A percentile compares a stretch with the other conserved stretches of the same genome.
Evolutionary conservation across 2,888 invertebrate species (phyloP).

Genomic region (Lasius platythorax): DNA sequence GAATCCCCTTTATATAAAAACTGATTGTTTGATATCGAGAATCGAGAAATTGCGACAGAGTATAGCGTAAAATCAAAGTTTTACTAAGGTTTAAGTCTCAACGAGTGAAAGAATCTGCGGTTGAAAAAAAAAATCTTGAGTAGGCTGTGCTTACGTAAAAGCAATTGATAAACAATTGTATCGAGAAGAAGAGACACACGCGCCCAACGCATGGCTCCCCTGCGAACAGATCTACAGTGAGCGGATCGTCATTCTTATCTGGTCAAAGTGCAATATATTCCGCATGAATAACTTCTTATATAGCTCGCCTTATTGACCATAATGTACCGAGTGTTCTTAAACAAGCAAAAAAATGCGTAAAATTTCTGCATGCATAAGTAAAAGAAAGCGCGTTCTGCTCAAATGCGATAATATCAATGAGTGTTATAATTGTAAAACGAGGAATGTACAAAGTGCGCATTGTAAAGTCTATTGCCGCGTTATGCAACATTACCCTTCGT

Average conservation of each 20-base stretch:
- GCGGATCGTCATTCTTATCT: neutral
- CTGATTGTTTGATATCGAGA: neutral
- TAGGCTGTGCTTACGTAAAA: slow-evolving; percentile 19
- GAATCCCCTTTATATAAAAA: neutral
- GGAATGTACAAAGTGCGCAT: neutral
- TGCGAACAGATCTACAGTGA: slow-evolving; percentile 43
- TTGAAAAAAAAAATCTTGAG: neutral
- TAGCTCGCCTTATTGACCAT: slow-evolving; percentile 9
- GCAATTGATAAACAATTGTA: slow-evolving; percentile 20
- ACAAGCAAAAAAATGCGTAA: neutral
- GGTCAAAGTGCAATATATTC: slow-evolving; percentile 30
- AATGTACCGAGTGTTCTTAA: slow-evolving; percentile 10
- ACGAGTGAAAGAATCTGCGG: neutral
- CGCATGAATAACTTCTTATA: slow-evolving; percentile 22
- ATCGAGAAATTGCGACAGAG: neutral
- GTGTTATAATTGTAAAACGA: neutral
- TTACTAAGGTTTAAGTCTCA: neutral
- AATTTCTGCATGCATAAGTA: neutral
- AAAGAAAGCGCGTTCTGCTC: neutral
- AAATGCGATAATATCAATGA: neutral
- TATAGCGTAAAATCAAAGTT: neutral
- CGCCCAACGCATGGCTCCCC: slow-evolving; percentile 44
- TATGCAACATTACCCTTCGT: slow-evolving; percentile 2
- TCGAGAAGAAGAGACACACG: slow-evolving; percentile 12
- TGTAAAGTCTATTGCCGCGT: neutral